Conservation (phyloP, 2,888 invertebrate genomes). For the Caenorhabditis sp. region DNA sequence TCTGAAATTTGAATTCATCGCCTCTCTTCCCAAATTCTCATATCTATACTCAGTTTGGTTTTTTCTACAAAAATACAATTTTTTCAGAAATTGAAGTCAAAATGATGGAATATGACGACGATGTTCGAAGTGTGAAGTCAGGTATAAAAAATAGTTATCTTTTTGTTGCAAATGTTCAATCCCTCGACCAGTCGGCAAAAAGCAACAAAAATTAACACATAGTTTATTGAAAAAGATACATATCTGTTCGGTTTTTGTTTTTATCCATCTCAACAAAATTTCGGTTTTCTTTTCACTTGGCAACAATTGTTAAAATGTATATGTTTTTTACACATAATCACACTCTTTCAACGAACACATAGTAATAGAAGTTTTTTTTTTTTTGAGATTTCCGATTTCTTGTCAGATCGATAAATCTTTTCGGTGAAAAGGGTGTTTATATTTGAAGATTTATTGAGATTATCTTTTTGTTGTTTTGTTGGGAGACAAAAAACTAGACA, state of each 20-base stretch:
- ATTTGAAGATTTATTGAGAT: neutral
- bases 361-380: neutral
- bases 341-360: neutral
- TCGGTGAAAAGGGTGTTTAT: neutral
- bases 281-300: neutral
- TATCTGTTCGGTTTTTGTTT: neutral
- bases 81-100: too few species aligned
- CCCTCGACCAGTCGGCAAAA: neutral
- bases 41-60: too few species aligned
- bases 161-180: neutral
- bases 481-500: too few species aligned
- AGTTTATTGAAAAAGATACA: neutral
- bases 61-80: too few species aligned
- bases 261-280: neutral
- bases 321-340: neutral
- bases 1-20: too few species aligned
- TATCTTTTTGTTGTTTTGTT: too few species aligned
- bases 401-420: neutral
- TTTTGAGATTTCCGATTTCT: neutral
- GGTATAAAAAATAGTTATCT: neutral
- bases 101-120: too few species aligned
- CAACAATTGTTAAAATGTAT: neutral
- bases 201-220: neutral
- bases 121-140: neutral
- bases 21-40: too few species aligned